These are phyloP conservation scores for Hemicrepidius hirtus DNA, from an alignment of 2,888 invertebrate species.

Conservation along the genomic window DNA sequence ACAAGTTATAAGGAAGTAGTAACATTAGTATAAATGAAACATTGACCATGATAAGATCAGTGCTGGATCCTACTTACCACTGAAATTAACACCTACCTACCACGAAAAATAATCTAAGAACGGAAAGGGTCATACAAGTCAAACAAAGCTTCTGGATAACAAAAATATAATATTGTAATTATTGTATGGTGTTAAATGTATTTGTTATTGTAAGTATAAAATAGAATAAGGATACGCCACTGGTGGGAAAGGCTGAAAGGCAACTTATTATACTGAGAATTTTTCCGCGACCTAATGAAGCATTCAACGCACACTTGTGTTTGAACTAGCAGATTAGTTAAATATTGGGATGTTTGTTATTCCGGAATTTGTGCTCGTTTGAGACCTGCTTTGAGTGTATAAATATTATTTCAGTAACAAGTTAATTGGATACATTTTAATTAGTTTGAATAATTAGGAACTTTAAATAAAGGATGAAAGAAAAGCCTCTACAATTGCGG, in stretches of 20 bases:
- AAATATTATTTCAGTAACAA: constrained; percentile 62
- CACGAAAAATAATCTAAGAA: too few relatives aligned
- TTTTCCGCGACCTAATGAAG: constrained; percentile 60
- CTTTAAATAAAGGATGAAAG: constrained; percentile 58
- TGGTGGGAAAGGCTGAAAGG: constrained; percentile 42
- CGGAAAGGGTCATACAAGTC: too few relatives aligned
- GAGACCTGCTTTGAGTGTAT: constrained; percentile 57
- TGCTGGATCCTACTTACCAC: too few relatives aligned
- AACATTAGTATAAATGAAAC: too few relatives aligned
- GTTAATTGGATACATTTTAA: constrained; percentile 62
- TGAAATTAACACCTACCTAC: too few relatives aligned
- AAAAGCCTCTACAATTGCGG: constrained; percentile 49
- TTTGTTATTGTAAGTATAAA: neutral
- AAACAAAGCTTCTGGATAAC: too few relatives aligned
- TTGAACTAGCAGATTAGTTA: constrained; percentile 62
- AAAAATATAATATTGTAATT: too few relatives aligned
- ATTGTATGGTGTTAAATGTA: neutral
- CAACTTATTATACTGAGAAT: constrained; percentile 56
- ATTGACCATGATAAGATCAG: too few relatives aligned
- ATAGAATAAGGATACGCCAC: constrained; percentile 23
- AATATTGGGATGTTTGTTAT: constrained; percentile 61
- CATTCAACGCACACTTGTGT: constrained; percentile 60
- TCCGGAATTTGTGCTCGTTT: constrained; percentile 58
- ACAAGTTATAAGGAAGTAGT: too few relatives aligned
- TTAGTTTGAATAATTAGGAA: constrained; percentile 61